Evolutionary conservation across 2,797 vertebrate species (phyloP).

Genomic region (Bradypus variegatus): DNA sequence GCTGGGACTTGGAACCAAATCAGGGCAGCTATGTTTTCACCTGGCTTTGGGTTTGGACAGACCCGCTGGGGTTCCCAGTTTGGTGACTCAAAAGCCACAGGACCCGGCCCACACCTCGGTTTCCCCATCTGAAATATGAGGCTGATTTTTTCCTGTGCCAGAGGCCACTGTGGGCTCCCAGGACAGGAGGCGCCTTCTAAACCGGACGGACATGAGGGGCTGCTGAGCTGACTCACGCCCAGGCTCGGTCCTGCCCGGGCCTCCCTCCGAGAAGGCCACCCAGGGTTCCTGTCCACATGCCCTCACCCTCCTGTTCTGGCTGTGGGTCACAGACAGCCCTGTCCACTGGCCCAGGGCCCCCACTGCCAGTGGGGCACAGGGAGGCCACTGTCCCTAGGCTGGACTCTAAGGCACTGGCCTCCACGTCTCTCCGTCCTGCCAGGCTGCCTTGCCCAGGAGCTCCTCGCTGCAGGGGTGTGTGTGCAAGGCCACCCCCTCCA

Average conservation of each 20-base stretch:
- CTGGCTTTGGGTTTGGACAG: not conserved
- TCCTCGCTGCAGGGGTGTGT: fast-evolving
- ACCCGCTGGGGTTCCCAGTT: not conserved
- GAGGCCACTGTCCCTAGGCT: not conserved
- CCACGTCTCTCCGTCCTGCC: not conserved
- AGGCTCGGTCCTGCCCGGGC: not conserved
- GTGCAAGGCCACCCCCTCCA: not conserved
- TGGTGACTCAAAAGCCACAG: not conserved
- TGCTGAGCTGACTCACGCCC: fast-evolving
- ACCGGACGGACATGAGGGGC: not conserved
- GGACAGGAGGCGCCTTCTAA: not conserved
- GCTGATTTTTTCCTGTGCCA: not conserved
- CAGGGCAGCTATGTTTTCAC: not conserved
- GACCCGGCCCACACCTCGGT: not conserved
- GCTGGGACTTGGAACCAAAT: not conserved
- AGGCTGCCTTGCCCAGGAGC: not conserved
- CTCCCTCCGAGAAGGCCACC: not conserved
- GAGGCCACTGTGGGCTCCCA: fast-evolving
- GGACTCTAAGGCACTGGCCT: not conserved
- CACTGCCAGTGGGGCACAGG: not conserved
- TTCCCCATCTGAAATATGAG: not conserved
- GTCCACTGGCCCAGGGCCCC: not conserved
- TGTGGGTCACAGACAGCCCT: not conserved
- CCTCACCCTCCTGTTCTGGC: not conserved
- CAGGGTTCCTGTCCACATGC: not conserved